Percentiles rank a stretch among this genome's conserved stretches.
Conservation (phyloP, 2,113 vertebrate genomes). For the Emberiza fucata region DNA sequence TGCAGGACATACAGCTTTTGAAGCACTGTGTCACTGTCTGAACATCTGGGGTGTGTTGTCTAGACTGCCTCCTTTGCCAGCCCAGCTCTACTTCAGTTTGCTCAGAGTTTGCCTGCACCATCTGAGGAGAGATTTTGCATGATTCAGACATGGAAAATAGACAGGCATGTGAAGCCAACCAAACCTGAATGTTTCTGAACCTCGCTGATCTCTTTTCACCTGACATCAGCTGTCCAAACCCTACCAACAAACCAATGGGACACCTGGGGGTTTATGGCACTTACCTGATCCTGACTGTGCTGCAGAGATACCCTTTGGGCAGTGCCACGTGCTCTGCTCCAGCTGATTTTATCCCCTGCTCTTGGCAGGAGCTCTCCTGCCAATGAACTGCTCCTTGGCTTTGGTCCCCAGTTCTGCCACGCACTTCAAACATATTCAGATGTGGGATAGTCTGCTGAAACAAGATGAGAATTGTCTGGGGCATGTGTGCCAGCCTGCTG, state of each 20-base stretch:
- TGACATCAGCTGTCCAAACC: background rate
- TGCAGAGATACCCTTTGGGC: background rate
- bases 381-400: background rate
- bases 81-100: background rate
- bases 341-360: background rate
- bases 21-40: background rate
- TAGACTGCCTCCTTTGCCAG: background rate
- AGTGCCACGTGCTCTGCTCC: background rate
- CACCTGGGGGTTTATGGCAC: background rate
- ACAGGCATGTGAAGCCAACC: background rate
- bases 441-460: background rate
- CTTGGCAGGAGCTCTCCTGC: background rate
- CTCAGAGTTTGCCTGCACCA: background rate
- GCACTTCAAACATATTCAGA: background rate
- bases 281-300: background rate
- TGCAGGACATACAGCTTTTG: background rate
- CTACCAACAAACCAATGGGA: background rate
- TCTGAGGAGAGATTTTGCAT: background rate
- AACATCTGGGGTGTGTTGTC: background rate
- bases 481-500: background rate
- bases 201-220: background rate
- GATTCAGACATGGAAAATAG: background rate
- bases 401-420: background rate
- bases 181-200: background rate
- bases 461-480: constrained; percentile 1